Conservation (phyloP, 1,140 invertebrate species). For the Lucilia sericata region DNA sequence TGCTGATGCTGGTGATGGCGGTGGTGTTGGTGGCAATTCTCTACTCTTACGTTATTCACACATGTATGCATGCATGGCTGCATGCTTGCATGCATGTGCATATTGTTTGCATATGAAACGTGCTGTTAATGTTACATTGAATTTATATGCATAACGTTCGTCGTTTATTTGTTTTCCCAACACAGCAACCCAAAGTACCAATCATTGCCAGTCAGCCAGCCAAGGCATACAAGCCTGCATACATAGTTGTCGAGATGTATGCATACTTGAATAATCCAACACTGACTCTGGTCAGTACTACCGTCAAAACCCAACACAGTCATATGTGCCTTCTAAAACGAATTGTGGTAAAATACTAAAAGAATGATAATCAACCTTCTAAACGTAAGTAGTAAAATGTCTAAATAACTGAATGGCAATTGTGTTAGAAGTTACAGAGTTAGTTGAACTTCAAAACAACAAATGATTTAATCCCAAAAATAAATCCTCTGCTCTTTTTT, state of each 20-base stretch:
- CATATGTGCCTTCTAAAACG: neutral
- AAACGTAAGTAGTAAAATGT: constrained; percentile 27
- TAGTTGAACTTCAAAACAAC: constrained; percentile 21
- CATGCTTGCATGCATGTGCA: neutral
- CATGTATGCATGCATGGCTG: constrained; percentile 29
- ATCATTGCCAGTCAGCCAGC: constrained; percentile 5
- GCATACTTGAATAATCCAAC: neutral
- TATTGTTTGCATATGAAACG: constrained; percentile 42
- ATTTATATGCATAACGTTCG: constrained; percentile 25
- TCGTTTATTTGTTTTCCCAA: constrained; percentile 26
- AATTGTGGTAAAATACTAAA: neutral
- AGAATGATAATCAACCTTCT: constrained; percentile 7
- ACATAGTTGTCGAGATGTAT: neutral
- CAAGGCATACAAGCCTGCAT: neutral
- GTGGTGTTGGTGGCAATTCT: constrained; percentile 13
- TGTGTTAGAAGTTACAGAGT: neutral
- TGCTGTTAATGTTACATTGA: constrained; percentile 37
- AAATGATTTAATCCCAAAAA: constrained; percentile 42
- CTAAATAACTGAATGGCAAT: constrained; percentile 43
- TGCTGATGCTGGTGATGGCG: neutral
- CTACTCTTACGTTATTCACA: constrained; percentile 34
- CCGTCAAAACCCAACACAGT: neutral
- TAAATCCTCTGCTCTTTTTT: constrained; percentile 8
- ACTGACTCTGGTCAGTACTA: constrained; percentile 1
- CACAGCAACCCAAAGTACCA: neutral